Conservation (phyloP, 2,888 invertebrate genomes). For the Tipula confusa region DNA sequence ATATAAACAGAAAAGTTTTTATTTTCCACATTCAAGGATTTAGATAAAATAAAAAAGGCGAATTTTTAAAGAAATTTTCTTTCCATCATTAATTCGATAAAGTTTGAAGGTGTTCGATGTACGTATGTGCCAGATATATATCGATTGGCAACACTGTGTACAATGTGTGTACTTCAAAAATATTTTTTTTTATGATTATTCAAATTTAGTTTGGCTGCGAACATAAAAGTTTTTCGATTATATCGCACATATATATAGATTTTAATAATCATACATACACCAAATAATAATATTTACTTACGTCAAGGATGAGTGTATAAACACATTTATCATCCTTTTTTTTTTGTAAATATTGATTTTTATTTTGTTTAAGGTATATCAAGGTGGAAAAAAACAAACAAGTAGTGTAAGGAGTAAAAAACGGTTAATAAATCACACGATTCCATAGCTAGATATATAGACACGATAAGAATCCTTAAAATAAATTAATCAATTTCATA, state of each 20-base stretch:
- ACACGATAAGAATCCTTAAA: not conserved
- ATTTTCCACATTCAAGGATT: not conserved
- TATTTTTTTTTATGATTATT: not conserved
- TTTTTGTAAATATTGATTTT: not conserved
- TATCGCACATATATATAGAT: not conserved
- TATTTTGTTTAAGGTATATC: not conserved
- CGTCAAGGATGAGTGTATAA: conserved; percentile 8
- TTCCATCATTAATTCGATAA: not conserved
- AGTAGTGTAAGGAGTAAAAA: not conserved
- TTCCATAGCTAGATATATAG: not conserved
- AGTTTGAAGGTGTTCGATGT: not conserved
- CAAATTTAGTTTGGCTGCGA: not conserved
- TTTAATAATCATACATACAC: not conserved
- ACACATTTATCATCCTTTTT: not conserved
- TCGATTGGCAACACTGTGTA: not conserved
- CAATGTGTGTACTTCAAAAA: not conserved
- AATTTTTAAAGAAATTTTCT: too few species aligned
- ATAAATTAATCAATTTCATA: not conserved
- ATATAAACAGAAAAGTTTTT: not conserved
- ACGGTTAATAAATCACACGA: not conserved
- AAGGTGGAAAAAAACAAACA: not conserved
- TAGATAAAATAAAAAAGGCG: not conserved
- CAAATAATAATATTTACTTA: not conserved
- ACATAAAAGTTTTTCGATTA: conserved; percentile 16
- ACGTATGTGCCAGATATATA: not conserved